Evolutionary conservation across 2,113 vertebrate genomes (phyloP), one percentile per base, ranked within the genome.

Genomic region (Neodon shergylaensis): DNA sequence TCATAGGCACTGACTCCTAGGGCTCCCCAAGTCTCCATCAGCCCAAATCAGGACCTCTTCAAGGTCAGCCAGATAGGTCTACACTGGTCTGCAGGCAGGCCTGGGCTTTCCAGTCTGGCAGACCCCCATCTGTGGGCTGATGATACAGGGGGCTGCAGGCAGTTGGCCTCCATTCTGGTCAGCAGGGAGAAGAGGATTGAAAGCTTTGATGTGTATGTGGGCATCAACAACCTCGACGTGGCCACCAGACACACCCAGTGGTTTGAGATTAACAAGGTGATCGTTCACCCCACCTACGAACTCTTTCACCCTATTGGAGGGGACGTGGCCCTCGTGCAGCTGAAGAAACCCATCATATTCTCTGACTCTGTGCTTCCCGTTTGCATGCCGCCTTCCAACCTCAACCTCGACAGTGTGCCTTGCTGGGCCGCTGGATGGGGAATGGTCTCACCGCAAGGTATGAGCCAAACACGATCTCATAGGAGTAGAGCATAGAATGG

Each of bases 401-500:
- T 97, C 73, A 42, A 7, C 26, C 73, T 96, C 39, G 4, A 1
- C 2, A 33, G 52, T 9, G 0, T 86, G 2, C 73, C 42, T 3
- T 97, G 97, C 91, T 97, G 97, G 97, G 58, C 47, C 4, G 95
- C 96, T 12, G 97, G 97, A 39, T 98, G 97, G 97, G 97, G 97
- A 22, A 0, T 76, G 4, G 8, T 42, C 28, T 86, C 95, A 7
- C 63, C 0, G 19, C 0, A 66, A 86, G 97, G 97, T 97, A 70
- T 87, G 96, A 61, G 26, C 17, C 19, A 33, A 76, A 31, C 19
- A 44, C 12, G n/a, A 63, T 63, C 88, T 90, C 88, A 26, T 42
- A 16, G 28, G 13, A 61, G 72, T 24, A 61, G 19, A 65, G 39
- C 39, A 31, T 58, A 58, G 68, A 44, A 22, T 44, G n/a, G n/a